Evolutionary conservation across 2,113 vertebrate genomes (phyloP).

Genomic region (Hippocampus guttulatus): DNA sequence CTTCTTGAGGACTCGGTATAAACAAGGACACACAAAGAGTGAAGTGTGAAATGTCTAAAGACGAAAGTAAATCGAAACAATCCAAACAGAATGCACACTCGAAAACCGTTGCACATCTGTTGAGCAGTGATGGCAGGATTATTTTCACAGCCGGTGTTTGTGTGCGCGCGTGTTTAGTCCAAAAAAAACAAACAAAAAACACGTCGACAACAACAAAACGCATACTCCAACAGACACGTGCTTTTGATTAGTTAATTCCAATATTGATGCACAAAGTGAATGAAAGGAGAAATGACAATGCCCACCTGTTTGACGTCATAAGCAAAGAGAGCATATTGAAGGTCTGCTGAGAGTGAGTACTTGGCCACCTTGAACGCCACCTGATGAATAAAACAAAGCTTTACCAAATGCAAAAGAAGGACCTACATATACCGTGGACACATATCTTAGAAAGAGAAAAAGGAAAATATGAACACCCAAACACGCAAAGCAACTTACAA

Average conservation of each 20-base stretch:
- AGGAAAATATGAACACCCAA: not conserved
- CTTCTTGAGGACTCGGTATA: not conserved
- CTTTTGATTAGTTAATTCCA: slow-evolving; percentile 9
- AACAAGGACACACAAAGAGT: not conserved
- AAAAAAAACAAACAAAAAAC: not conserved
- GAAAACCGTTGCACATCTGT: slow-evolving; percentile 21
- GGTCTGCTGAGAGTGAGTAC: slow-evolving; percentile 88
- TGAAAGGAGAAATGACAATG: not conserved
- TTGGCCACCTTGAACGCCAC: slow-evolving; percentile 88
- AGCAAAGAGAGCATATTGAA: slow-evolving; percentile 89
- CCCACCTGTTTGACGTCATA: slow-evolving; percentile 93
- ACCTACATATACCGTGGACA: not conserved
- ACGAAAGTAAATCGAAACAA: not conserved
- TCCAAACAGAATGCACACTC: not conserved
- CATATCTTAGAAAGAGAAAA: not conserved
- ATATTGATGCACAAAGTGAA: slow-evolving; percentile 1
- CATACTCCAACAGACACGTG: not conserved
- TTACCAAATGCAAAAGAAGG: not conserved
- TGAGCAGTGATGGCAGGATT: slow-evolving; percentile 20
- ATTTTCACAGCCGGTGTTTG: not conserved
- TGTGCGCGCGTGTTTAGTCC: not conserved
- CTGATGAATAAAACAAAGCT: not conserved
- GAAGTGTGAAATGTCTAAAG: not conserved
- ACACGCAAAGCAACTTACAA: slow-evolving; percentile 71
- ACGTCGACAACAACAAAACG: not conserved